Evolutionary conservation across 2,888 invertebrate genomes (phyloP).

Genomic region (Torymus tubicola): DNA sequence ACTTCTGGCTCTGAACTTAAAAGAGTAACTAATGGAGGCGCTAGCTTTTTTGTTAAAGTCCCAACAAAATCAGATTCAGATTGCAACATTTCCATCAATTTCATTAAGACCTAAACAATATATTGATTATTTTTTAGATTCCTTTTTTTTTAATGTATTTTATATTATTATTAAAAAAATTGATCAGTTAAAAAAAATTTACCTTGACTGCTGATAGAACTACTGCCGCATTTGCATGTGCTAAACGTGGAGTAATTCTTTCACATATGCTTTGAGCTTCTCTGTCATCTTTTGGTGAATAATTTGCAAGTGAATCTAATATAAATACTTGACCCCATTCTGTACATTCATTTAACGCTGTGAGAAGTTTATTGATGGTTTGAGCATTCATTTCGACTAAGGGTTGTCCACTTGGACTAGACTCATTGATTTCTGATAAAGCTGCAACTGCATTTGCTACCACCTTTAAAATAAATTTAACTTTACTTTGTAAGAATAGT

Average conservation of each 20-base stretch:
- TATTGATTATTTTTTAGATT: not conserved
- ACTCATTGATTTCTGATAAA: conserved; percentile 98
- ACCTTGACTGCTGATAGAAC: conserved; percentile 99
- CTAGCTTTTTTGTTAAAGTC: conserved; percentile 96
- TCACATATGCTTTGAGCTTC: conserved; percentile 99
- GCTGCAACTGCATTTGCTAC: conserved; percentile 99
- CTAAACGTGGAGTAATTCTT: conserved; percentile 96
- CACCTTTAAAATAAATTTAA: conserved; percentile 77
- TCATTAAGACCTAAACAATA: conserved; percentile 87
- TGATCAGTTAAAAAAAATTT: not conserved
- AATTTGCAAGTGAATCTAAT: conserved; percentile 97
- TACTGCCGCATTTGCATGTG: conserved; percentile 99
- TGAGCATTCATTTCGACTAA: conserved; percentile 97
- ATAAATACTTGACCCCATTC: conserved; percentile 99
- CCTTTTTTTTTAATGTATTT: too few species aligned
- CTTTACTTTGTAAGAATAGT: too few species aligned
- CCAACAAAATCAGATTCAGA: conserved; percentile 95
- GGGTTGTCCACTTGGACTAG: conserved; percentile 95
- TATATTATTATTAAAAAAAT: too few species aligned
- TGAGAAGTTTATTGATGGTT: conserved; percentile 97
- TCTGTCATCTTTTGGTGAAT: conserved; percentile 96
- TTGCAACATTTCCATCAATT: conserved; percentile 97
- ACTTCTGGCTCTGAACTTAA: conserved; percentile 99
- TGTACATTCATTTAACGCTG: conserved; percentile 99
- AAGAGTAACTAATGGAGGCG: conserved; percentile 98